Base-by-base conservation (phyloP, 2,797 vertebrate genomes). In the Phalloptychus januarius region DNA sequence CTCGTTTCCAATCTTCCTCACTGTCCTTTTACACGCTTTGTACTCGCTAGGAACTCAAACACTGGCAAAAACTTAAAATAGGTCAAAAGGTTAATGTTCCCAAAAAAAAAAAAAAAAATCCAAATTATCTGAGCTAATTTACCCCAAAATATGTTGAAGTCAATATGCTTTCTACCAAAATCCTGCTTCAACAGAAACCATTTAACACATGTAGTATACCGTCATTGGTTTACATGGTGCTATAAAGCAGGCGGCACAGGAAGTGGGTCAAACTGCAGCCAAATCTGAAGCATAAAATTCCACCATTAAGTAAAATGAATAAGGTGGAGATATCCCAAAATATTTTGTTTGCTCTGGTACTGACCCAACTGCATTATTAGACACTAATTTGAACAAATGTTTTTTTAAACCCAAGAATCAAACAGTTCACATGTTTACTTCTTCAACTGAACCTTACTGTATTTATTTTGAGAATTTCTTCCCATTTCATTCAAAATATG, bases 161-260 rank as follows among this genome's bases (percentile, higher is more conserved):
- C 58, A 36, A 20, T 16, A 74, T 20, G 28, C 65, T 31, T 75
- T 74, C 46, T 73, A 61, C 85, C 76, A n/a, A 82, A 79, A 75
- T 84, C 88, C 84, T 82, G 87, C 83, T 85, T 84, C 76, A 87
- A 73, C 86, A 76, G 72, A 84, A 85, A 79, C 76, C 56, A 79
- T 85, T 82, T 18, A 75, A n/a, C 52, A 85, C 58, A 82, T 81
- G 77, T 77, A 88, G 86, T 45, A 79, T 65, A 48, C 15, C 36
- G 67, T 12, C 33, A 83, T 61, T 67, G 78, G 69, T 48, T 83
- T 74, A 88, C 74, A 88, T 36, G 87, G 45, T 48, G 61, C 77
- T 76, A 74, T 82, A 84, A 54, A 85, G 76, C 71, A 87, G 40
- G 85, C 36, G 77, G 61, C 28, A 86, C 70, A 80, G 79, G 79